Evolutionary conservation across 1,140 invertebrate species (phyloP), one percentile per base, ranked within the genome.

Genomic region (Glossosoma conforme): DNA sequence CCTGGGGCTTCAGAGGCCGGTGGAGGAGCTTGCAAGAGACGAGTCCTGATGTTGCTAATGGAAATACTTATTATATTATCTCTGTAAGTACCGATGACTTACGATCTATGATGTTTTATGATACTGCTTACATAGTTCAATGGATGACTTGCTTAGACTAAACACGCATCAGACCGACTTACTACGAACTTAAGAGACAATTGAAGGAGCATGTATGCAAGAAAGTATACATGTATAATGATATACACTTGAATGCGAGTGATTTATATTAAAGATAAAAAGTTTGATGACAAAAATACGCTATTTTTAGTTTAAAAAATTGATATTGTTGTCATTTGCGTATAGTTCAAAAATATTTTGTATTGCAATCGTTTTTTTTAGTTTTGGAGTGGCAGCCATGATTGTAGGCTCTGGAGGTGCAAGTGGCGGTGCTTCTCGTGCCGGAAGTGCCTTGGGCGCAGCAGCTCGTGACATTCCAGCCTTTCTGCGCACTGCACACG

Each of bases 391-490:
- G 38, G 60, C 70, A 8, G 69, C 69, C 3, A 78, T 80, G 64
- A 63, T 79, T 36, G 61, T 76, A 9, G 72, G 71, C 50, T 80
- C 80, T 58, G 74, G 80, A 54, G 66, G 71, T 19, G 62, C 74
- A 18, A 62, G 66, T 1, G 51, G 52, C 3, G 74, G 72, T 2
- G 67, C 79, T 13, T 61, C 66, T 15, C 67, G 69, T 42, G 62
- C 74, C 8, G 67, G 74, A 5, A 44, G 63, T 1, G 65, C 67
- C 1, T 57, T 74, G 22, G 64, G 72, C 44, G 65, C 73, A 2
- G 74, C 75, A 5, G 61, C 79, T 6, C 65, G 74, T 22, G 79
- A 81, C 62, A 49, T 78, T 5, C 62, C 68, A 37, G 70, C 76
- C 15, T 80, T 78, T 49, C 63, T 79, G 21, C 52, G 64, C 3